These are phyloP conservation scores for Leptodirus hochenwartii DNA, from an alignment of 2,888 invertebrate species.

Conservation along the genomic window DNA sequence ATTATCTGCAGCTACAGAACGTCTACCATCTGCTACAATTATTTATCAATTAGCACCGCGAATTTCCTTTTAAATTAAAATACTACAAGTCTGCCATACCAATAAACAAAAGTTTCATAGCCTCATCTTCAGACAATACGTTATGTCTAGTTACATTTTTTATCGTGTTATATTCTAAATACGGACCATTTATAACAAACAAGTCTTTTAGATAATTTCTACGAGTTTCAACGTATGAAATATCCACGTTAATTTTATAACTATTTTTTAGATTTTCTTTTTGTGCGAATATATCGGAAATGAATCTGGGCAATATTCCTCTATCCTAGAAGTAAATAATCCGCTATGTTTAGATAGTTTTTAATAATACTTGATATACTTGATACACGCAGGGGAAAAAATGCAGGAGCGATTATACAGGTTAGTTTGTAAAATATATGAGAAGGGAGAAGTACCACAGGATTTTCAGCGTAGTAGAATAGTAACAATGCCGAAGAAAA, in stretches of 20 bases:
- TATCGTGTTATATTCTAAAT: constrained; percentile 13
- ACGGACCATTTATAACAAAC: constrained; percentile 16
- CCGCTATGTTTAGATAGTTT: too few relatives aligned
- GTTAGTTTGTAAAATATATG: too few relatives aligned
- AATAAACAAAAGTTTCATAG: constrained; percentile 21
- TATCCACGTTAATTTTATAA: constrained; percentile 21
- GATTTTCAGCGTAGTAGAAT: too few relatives aligned
- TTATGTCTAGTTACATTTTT: constrained; percentile 17
- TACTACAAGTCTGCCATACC: too few relatives aligned
- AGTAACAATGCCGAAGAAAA: too few relatives aligned
- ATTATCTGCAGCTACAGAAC: background rate
- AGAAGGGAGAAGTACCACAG: too few relatives aligned
- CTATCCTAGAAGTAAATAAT: constrained; percentile 26
- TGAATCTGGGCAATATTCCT: constrained; percentile 25
- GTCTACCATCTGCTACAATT: background rate
- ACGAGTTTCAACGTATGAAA: constrained; percentile 25
- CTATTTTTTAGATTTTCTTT: too few relatives aligned
- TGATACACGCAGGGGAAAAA: too few relatives aligned
- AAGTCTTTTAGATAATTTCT: constrained; percentile 23
- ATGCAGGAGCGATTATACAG: too few relatives aligned
- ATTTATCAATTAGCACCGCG: background rate
- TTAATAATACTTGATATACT: too few relatives aligned
- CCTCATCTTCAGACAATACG: constrained; percentile 19
- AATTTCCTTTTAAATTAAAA: background rate
- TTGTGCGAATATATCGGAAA: constrained; percentile 21